phyloP scores from a whole-genome alignment of 2,113 vertebrate species.

The Odobenus rosmarus region DNA sequence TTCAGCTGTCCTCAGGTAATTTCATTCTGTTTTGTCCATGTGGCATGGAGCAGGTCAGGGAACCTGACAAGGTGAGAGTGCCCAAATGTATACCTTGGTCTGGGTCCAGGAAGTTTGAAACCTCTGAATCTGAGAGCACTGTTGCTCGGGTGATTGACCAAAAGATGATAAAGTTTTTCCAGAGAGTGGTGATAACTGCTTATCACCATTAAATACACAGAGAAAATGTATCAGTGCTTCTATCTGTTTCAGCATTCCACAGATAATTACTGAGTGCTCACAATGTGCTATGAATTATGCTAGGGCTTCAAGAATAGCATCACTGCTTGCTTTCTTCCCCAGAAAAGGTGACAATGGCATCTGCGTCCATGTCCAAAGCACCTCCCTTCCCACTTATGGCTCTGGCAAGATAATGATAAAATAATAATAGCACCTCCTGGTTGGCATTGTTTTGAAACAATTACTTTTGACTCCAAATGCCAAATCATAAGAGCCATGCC shows the following conservation, averaged over 20 bases:
- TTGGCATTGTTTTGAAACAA: constrained; percentile 47
- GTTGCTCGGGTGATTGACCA: background rate
- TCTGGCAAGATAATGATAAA: background rate
- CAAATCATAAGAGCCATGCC: background rate
- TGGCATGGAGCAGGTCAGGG: background rate
- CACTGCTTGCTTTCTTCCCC: background rate
- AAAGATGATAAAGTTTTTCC: background rate
- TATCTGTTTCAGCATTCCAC: background rate
- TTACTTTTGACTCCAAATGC: background rate
- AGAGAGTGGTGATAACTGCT: background rate
- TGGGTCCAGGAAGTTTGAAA: background rate
- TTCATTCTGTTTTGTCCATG: background rate
- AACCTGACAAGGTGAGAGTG: background rate
- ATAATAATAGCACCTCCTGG: background rate
- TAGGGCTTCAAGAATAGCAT: background rate
- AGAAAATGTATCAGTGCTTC: background rate
- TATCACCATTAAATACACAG: background rate
- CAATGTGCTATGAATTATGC: background rate
- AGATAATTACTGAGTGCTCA: background rate
- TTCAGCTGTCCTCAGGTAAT: background rate
- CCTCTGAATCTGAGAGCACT: background rate
- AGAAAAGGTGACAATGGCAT: background rate
- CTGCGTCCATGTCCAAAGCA: background rate
- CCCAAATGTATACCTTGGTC: background rate
- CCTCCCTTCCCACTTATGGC: background rate